A percentile compares a stretch with the other conserved stretches of the same genome.
phyloP scores from a whole-genome alignment of 1,140 invertebrate species.

The Solenopsis fugax region DNA sequence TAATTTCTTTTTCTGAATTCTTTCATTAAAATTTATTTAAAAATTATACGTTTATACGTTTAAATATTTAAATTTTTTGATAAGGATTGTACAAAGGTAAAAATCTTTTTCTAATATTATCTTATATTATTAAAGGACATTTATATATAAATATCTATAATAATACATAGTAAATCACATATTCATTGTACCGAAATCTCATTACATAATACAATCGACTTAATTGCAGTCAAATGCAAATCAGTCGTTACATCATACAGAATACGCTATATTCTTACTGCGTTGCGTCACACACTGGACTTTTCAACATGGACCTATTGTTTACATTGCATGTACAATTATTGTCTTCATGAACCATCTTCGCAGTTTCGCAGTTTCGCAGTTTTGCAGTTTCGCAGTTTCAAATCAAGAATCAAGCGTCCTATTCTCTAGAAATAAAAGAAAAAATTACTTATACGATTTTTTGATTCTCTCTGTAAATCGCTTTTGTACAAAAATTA shows the following conservation, averaged over 20 bases:
- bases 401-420: neutral
- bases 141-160: neutral
- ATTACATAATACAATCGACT: slow-evolving; percentile 23
- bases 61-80: neutral
- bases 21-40: neutral
- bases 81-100: neutral
- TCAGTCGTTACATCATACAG: slow-evolving; percentile 19
- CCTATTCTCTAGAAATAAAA: neutral
- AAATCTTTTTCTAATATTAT: neutral
- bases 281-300: neutral
- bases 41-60: neutral
- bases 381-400: neutral
- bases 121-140: neutral
- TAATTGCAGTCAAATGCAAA: slow-evolving; percentile 45
- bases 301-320: slow-evolving; percentile 13
- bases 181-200: slow-evolving; percentile 43
- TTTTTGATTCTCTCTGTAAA: neutral
- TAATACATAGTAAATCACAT: neutral
- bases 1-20: no score
- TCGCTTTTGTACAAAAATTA: neutral
- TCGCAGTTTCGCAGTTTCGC: neutral
- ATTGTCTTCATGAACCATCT: slow-evolving; percentile 9
- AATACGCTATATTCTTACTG: neutral
- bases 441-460: neutral
- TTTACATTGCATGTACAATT: slow-evolving; percentile 38